These are phyloP conservation scores for Miichthys miiuy DNA, from an alignment of 2,797 vertebrate species.

Conservation along the genomic window DNA sequence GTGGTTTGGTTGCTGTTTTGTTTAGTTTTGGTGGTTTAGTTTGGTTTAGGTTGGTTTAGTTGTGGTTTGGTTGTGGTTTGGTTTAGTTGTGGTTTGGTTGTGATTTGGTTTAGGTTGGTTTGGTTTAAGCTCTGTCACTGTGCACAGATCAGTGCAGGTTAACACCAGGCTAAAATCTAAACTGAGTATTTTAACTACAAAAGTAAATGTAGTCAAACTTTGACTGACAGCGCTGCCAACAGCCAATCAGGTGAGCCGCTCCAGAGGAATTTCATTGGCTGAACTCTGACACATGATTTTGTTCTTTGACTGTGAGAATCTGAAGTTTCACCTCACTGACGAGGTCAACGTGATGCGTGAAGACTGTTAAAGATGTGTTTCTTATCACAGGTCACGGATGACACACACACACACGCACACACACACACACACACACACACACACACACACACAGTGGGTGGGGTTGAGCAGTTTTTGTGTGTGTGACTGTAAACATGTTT, in stretches of 20 bases:
- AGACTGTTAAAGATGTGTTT: neutral
- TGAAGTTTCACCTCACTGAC: neutral
- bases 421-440: neutral
- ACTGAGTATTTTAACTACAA: neutral
- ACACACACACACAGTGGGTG: neutral
- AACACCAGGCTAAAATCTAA: neutral
- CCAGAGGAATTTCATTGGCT: neutral
- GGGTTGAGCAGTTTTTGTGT: neutral
- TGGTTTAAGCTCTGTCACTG: no score
- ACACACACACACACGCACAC: neutral
- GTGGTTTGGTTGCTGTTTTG: no score
- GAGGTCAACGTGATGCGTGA: neutral
- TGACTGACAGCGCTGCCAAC: neutral
- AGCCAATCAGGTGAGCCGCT: neutral
- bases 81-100: no score
- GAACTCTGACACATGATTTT: neutral
- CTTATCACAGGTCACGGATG: no score
- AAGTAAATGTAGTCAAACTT: no score
- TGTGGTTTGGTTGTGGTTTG: no score
- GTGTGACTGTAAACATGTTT: constrained; percentile 19
- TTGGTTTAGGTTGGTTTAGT: no score
- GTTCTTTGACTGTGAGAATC: no score
- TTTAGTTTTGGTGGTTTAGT: no score
- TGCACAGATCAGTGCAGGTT: neutral
- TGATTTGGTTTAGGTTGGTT: no score